Percentiles rank a stretch among this genome's conserved stretches.
phyloP scores from a whole-genome alignment of 2,797 vertebrate genomes.

The Numenius phaeopus region DNA sequence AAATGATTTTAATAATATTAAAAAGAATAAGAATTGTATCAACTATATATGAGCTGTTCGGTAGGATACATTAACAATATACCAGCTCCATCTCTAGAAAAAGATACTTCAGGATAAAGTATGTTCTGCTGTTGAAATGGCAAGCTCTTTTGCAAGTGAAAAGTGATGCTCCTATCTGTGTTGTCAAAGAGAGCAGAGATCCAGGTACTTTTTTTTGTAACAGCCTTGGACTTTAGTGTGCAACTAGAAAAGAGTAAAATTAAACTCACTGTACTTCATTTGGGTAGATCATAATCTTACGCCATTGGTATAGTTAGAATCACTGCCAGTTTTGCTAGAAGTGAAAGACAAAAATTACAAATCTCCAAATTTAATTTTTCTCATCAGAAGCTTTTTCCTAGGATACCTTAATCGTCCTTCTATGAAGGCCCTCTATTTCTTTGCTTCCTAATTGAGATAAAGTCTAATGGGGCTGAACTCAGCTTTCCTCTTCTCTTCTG shows the following conservation, averaged over 20 bases:
- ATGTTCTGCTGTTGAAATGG: neutral
- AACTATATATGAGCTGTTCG: neutral
- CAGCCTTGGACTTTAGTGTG: neutral
- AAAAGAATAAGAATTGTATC: neutral
- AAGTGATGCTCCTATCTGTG: neutral
- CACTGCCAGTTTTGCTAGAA: neutral
- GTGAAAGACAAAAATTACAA: neutral
- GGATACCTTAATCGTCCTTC: neutral
- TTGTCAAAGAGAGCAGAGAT: neutral
- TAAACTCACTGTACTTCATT: neutral
- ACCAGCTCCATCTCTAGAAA: neutral
- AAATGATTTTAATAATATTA: neutral
- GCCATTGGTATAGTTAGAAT: neutral
- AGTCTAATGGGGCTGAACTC: neutral
- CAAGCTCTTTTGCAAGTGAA: neutral
- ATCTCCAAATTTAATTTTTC: neutral
- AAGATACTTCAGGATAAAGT: neutral
- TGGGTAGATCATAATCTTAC: neutral
- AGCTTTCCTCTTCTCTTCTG: neutral
- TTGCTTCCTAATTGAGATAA: neutral
- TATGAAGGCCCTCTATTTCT: neutral
- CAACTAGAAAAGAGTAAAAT: neutral
- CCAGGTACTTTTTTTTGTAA: neutral
- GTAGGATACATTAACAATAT: neutral
- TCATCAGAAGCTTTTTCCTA: neutral